phyloP scores from a whole-genome alignment of 37 sponge, comb jelly and placozoan species.

The Spongilla lacustris region DNA sequence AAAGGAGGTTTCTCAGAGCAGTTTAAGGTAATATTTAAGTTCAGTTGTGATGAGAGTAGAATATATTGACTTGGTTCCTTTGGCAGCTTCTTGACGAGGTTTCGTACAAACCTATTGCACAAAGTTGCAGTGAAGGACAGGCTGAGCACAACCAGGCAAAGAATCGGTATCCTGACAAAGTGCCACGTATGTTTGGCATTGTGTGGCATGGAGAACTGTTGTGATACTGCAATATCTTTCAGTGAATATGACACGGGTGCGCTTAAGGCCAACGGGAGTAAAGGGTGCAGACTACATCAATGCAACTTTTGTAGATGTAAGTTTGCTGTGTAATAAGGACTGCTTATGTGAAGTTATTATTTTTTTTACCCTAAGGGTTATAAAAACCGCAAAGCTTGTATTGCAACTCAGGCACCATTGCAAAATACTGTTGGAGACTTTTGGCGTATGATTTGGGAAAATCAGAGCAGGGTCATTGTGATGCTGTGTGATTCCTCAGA shows the following conservation, averaged over 20 bases:
- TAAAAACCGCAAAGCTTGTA: conserved; percentile 34
- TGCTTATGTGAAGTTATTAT: not conserved
- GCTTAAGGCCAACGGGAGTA: conserved; percentile 9
- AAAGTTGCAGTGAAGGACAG: conserved; percentile 37
- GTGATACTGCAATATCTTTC: not conserved
- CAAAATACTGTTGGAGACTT: conserved; percentile 47
- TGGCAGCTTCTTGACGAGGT: conserved; percentile 50
- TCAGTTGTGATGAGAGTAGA: no score
- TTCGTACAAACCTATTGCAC: conserved; percentile 17
- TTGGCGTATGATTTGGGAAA: conserved; percentile 57
- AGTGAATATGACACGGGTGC: not conserved
- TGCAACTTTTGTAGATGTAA: conserved; percentile 61
- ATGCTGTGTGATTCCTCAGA: conserved; percentile 41
- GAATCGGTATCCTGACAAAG: conserved; percentile 42
- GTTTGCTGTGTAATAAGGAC: not conserved
- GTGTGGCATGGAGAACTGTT: not conserved
- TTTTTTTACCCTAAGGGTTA: conserved; percentile 25
- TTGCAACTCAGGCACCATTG: conserved; percentile 46
- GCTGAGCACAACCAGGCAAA: conserved; percentile 50
- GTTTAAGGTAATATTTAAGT: conserved; percentile 58
- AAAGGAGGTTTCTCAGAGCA: conserved; percentile 43
- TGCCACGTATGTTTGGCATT: not conserved
- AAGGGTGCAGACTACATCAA: conserved; percentile 48
- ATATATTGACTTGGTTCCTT: no score
- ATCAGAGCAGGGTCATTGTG: conserved; percentile 34